Evolutionary conservation across 2,797 vertebrate genomes (phyloP).

Genomic region (Rhabdophis nuchalis): DNA sequence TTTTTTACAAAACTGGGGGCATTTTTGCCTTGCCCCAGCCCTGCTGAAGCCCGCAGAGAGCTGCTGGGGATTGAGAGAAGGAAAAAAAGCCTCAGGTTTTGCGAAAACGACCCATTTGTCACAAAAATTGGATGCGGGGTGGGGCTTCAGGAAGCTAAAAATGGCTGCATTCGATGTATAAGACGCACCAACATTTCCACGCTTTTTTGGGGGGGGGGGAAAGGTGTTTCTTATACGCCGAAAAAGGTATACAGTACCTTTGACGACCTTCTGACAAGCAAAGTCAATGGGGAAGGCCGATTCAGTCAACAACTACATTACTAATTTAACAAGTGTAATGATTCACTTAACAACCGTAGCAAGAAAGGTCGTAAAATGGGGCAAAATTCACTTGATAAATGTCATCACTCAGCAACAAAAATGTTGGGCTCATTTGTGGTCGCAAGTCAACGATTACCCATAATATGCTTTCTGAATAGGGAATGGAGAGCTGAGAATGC

Average conservation of each 20-base stretch:
- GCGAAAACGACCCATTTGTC: too few relatives aligned
- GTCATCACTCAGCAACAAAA: neutral
- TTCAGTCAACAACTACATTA: neutral
- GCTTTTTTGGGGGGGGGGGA: too few relatives aligned
- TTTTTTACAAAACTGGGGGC: too few relatives aligned
- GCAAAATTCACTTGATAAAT: neutral
- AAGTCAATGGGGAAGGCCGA: neutral
- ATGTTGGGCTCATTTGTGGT: neutral
- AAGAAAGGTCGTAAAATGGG: neutral
- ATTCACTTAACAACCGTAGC: neutral
- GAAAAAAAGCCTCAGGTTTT: too few relatives aligned
- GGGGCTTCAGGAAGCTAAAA: too few relatives aligned
- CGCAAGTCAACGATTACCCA: neutral
- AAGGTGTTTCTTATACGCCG: too few relatives aligned
- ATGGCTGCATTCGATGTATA: too few relatives aligned
- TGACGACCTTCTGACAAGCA: neutral
- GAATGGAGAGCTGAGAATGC: neutral
- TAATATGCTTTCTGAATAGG: neutral
- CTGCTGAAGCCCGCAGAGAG: too few relatives aligned
- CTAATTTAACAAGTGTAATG: neutral
- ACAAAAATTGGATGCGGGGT: too few relatives aligned
- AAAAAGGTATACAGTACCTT: neutral
- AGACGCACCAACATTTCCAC: too few relatives aligned
- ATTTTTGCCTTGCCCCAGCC: too few relatives aligned
- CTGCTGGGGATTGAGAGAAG: too few relatives aligned